Percentiles rank a stretch among this genome's conserved stretches.
Conservation (phyloP, 1,140 invertebrate genomes). For the Ceratosolen fusciceps region DNA sequence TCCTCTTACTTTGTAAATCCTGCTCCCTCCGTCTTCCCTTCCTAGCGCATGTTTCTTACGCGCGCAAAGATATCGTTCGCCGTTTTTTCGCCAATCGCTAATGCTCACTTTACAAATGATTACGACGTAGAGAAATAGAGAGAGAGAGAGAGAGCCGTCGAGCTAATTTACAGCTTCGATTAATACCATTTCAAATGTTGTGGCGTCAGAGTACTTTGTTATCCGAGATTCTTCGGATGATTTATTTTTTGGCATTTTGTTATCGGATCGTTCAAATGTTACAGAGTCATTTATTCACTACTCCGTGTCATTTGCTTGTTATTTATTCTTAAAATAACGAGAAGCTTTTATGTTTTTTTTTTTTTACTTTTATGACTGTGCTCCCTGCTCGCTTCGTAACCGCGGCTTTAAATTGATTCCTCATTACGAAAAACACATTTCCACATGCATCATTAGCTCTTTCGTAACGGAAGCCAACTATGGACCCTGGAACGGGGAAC, state of each 20-base stretch:
- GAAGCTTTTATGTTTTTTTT: too few relatives aligned
- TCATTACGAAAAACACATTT: not conserved
- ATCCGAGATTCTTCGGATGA: too few relatives aligned
- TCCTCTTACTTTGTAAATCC: conserved; percentile 20
- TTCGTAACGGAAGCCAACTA: not conserved
- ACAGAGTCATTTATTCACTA: too few relatives aligned
- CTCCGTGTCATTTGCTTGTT: too few relatives aligned
- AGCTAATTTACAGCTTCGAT: not conserved
- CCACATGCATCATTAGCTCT: not conserved
- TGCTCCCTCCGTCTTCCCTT: too few relatives aligned
- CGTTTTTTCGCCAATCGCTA: not conserved
- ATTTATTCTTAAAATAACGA: too few relatives aligned
- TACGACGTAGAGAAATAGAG: too few relatives aligned
- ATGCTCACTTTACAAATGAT: not conserved
- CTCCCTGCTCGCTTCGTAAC: not conserved
- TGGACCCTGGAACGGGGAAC: not conserved
- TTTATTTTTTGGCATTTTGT: too few relatives aligned
- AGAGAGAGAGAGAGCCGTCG: not conserved
- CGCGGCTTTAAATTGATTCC: not conserved
- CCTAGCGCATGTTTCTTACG: not conserved
- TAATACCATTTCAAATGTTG: not conserved
- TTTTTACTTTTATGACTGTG: too few relatives aligned
- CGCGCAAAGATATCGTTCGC: not conserved
- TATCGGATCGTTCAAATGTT: too few relatives aligned
- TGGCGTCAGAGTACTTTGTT: too few relatives aligned